phyloP scores from a whole-genome alignment of 2,888 invertebrate species.

The Gasteruption jaculator region DNA sequence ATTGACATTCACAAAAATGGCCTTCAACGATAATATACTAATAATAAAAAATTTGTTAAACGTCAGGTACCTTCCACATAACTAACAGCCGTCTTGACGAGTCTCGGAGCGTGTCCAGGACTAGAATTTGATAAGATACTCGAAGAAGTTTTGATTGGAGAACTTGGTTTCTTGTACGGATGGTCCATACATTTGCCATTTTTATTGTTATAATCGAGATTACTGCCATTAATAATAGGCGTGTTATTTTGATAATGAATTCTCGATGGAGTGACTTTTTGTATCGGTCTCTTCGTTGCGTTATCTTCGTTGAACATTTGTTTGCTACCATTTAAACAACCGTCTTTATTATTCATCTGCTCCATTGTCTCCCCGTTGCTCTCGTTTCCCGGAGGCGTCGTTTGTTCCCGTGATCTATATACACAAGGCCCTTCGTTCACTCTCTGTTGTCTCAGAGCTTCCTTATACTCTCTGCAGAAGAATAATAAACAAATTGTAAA shows the following conservation, averaged over 20 bases:
- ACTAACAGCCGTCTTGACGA: slow-evolving; percentile 58
- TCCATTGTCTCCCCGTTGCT: slow-evolving; percentile 30
- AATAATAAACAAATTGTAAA: slow-evolving; percentile 9
- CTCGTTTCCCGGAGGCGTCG: slow-evolving; percentile 53
- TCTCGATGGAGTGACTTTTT: slow-evolving; percentile 77
- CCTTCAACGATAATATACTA: background rate
- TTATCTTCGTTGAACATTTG: slow-evolving; percentile 50
- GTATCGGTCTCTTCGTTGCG: slow-evolving; percentile 64
- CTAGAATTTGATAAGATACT: slow-evolving; percentile 57
- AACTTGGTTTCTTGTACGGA: slow-evolving; percentile 63
- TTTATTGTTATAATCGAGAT: slow-evolving; percentile 41
- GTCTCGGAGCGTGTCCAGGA: slow-evolving; percentile 50
- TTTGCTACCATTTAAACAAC: slow-evolving; percentile 29
- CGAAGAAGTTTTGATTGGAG: slow-evolving; percentile 62
- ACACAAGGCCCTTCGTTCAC: slow-evolving; percentile 69
- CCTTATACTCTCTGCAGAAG: slow-evolving; percentile 76
- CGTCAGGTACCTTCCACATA: slow-evolving; percentile 55
- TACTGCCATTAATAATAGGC: slow-evolving; percentile 42
- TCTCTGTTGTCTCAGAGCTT: slow-evolving; percentile 80
- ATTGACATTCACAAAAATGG: too few relatives aligned
- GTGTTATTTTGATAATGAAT: slow-evolving; percentile 52
- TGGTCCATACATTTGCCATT: slow-evolving; percentile 45
- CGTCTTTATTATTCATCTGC: slow-evolving; percentile 28
- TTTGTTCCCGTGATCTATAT: slow-evolving; percentile 65
- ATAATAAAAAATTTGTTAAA: background rate